Conservation (phyloP, 2,113 vertebrate genomes). For the Podarcis raffonei region DNA sequence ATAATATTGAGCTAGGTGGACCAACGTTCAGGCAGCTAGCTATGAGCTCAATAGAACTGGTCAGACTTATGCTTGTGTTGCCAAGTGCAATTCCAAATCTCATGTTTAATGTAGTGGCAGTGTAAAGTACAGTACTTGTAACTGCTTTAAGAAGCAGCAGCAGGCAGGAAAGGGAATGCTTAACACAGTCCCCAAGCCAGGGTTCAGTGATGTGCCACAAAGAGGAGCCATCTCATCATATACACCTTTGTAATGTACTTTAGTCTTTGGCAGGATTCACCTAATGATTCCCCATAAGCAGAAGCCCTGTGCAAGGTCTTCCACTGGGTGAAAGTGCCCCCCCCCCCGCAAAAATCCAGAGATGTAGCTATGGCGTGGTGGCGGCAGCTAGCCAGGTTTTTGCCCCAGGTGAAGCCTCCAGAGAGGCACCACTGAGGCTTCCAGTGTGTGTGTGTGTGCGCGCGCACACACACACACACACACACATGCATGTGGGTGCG, state of each 20-base stretch:
- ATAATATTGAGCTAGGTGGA: neutral
- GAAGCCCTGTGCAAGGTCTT: too few relatives aligned
- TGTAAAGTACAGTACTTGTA: neutral
- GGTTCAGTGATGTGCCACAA: neutral
- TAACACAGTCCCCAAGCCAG: neutral
- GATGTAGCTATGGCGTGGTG: too few relatives aligned
- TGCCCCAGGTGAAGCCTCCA: too few relatives aligned
- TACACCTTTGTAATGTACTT: neutral
- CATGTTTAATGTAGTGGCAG: neutral
- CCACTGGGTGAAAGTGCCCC: too few relatives aligned
- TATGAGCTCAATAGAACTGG: neutral
- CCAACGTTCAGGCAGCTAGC: neutral
- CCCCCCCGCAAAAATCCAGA: too few relatives aligned
- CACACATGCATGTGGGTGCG: too few relatives aligned
- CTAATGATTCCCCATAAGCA: too few relatives aligned
- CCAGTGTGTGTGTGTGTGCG: too few relatives aligned
- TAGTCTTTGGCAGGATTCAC: neutral
- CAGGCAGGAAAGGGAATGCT: neutral
- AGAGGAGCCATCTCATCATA: neutral
- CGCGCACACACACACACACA: too few relatives aligned
- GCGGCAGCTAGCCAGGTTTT: too few relatives aligned
- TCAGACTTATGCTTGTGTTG: neutral
- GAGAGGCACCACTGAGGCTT: too few relatives aligned
- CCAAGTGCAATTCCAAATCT: neutral
- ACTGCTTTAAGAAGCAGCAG: neutral